Conservation (phyloP, 1,140 invertebrate species). For the Gonatopus flavifemur region DNA sequence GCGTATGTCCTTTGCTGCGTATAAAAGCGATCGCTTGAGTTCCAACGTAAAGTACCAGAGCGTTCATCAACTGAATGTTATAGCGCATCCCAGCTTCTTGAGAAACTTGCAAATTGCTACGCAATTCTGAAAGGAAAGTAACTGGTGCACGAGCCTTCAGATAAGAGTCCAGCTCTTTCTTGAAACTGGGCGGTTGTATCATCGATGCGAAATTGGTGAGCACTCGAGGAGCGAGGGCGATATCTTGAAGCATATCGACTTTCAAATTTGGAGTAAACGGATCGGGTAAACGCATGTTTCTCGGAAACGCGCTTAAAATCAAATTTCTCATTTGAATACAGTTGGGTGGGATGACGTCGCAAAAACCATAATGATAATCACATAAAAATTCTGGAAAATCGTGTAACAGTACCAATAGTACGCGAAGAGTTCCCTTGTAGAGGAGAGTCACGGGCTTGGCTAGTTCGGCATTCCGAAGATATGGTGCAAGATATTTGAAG, state of each 20-base stretch:
- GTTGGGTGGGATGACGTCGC: constrained; percentile 98
- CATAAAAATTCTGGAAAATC: constrained; percentile 99
- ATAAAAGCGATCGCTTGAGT: constrained; percentile 92
- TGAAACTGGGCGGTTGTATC: constrained; percentile 86
- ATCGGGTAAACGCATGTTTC: constrained; percentile 97
- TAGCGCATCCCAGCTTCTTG: constrained; percentile 89
- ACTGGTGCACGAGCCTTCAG: constrained; percentile 92
- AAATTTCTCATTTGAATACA: constrained; percentile 99
- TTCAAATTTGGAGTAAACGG: constrained; percentile 98
- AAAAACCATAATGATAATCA: constrained; percentile 99
- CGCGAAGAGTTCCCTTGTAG: constrained; percentile 95
- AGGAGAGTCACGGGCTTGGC: constrained; percentile 89
- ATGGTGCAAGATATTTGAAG: constrained; percentile 96
- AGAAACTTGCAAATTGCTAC: constrained; percentile 84
- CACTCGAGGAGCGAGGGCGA: constrained; percentile 83
- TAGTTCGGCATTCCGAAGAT: constrained; percentile 93
- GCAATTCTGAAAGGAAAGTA: constrained; percentile 90
- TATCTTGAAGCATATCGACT: constrained; percentile 90
- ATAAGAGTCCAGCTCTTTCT: constrained; percentile 96
- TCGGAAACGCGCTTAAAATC: constrained; percentile 95
- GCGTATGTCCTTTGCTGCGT: constrained; percentile 82
- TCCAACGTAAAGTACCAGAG: constrained; percentile 95
- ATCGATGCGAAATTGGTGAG: constrained; percentile 85
- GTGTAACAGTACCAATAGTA: constrained; percentile 93
- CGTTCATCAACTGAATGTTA: constrained; percentile 96